Base-by-base conservation (phyloP, 2,113 vertebrate genomes). In the Muscicapa adusta region DNA sequence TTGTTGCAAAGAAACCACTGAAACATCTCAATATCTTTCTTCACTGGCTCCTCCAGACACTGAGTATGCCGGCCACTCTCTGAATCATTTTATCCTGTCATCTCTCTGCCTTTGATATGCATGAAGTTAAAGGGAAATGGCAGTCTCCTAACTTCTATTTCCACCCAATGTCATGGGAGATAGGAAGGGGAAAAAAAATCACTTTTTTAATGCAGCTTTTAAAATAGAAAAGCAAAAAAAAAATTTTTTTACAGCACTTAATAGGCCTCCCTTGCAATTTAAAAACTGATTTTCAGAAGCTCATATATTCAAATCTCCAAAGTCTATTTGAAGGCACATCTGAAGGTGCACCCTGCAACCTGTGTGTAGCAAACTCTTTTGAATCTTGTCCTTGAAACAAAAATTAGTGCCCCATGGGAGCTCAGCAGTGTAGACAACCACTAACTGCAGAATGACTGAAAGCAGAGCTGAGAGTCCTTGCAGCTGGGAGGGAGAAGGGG, bases 361-460 rank as follows among this genome's bases (percentile, higher is more conserved):
- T 97, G 95, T 97, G 94, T 97, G 93, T 96, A 96, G 97, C 97
- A 97, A 97, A 96, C 94, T 96, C 97, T 97, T 98, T 98, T 98
- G 97, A 98, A 97, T 97, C 97, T 96, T 97, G 97, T 98, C 98
- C 98, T 98, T 98, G 97, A 98, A 98, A 98, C 97, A 97, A 98
- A 98, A 97, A 86, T 95, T 93, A 93, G 93, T 93, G 94, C 87
- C 98, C 96, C 98, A 87, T 96, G 98, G 98, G 98, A 98, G 90
- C 74, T 93, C 90, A 78, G 93, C 96, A 97, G 97, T 96, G 94
- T 96, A 98, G 97, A 97, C 97, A 98, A 97, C 93, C 94, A 96
- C 96, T 96, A 98, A 97, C 97, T 97, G 98, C 97, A 92, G 97
- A 95, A 89, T 96, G 97, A 97, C 96, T 97, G 98, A 97, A 96